A percentile compares a stretch with the other conserved stretches of the same genome.
These are phyloP conservation scores for Pocillopora grandis DNA, from an alignment of 92 coral and sea anemone species.

Conservation along the genomic window DNA sequence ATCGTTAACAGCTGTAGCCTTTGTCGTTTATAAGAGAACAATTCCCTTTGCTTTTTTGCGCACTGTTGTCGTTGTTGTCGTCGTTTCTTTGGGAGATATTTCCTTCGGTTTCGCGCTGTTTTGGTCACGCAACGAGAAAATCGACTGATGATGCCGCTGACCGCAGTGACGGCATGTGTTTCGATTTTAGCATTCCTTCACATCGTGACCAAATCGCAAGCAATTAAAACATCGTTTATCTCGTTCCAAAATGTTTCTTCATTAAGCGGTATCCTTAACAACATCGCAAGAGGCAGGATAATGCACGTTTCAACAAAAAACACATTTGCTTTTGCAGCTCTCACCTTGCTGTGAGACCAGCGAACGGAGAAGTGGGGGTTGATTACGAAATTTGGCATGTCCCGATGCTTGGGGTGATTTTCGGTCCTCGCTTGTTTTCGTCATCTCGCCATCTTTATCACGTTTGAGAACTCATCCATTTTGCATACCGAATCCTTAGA, in stretches of 20 bases:
- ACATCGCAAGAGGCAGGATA: constrained; percentile 17
- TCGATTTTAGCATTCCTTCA: constrained; percentile 8
- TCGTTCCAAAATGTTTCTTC: constrained; percentile 37
- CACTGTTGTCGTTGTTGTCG: constrained; percentile 40
- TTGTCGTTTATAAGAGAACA: constrained; percentile 22
- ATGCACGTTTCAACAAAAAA: constrained; percentile 7
- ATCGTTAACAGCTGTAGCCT: constrained; percentile 17
- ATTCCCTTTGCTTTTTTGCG: constrained; percentile 36
- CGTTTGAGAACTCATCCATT: background rate
- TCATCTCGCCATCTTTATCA: constrained; percentile 30
- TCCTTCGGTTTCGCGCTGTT: constrained; percentile 11
- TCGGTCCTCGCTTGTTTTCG: background rate
- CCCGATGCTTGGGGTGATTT: background rate
- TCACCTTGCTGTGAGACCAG: too few relatives aligned
- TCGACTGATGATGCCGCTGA: background rate
- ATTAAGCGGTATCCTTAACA: constrained; percentile 3
- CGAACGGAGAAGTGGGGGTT: too few relatives aligned
- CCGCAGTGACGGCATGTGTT: constrained; percentile 40
- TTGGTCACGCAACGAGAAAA: constrained; percentile 3
- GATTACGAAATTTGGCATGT: background rate
- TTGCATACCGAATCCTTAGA: background rate
- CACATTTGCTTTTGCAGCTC: too few relatives aligned
- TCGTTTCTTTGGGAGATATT: constrained; percentile 4
- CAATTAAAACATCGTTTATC: constrained; percentile 44
- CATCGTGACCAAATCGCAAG: constrained; percentile 18